Conservation (phyloP, 2,113 vertebrate species). For the Neogobius melanostomus region DNA sequence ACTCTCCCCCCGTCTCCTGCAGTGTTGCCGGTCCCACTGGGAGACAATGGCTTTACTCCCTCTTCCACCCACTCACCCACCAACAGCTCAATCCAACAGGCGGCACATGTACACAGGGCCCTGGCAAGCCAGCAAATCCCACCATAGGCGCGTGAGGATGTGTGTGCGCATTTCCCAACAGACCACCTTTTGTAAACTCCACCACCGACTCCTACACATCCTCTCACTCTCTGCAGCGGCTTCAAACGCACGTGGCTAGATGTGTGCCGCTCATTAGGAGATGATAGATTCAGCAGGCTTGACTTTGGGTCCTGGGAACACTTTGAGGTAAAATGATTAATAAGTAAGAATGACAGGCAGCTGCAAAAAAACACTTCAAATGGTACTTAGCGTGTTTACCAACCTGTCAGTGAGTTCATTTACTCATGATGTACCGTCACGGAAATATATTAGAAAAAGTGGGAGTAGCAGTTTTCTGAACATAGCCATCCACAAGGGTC, state of each 20-base stretch:
- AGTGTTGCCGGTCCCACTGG: constrained; percentile 58
- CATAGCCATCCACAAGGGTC: neutral
- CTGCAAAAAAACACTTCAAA: constrained; percentile 8
- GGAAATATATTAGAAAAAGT: neutral
- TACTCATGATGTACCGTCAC: constrained; percentile 6
- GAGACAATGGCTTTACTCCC: constrained; percentile 44
- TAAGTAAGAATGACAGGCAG: constrained; percentile 18
- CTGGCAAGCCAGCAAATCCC: constrained; percentile 16
- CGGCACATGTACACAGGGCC: constrained; percentile 6
- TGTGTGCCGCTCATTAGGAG: constrained; percentile 51
- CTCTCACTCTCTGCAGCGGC: constrained; percentile 13
- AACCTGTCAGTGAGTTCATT: constrained; percentile 30
- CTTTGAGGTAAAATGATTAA: constrained; percentile 41
- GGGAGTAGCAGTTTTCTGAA: neutral
- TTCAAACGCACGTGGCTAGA: constrained; percentile 21
- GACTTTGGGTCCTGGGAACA: constrained; percentile 42
- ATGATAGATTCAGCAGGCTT: constrained; percentile 52
- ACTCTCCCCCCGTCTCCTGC: constrained; percentile 54
- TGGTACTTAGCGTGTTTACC: constrained; percentile 21
- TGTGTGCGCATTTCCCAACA: constrained; percentile 10
- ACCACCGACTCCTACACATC: constrained; percentile 30
- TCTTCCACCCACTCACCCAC: constrained; percentile 27
- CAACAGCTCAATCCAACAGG: neutral
- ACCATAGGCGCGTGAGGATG: constrained; percentile 24
- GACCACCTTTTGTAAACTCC: constrained; percentile 23